Base-by-base conservation (phyloP, 2,113 vertebrate genomes). In the Oreochromis niloticus region DNA sequence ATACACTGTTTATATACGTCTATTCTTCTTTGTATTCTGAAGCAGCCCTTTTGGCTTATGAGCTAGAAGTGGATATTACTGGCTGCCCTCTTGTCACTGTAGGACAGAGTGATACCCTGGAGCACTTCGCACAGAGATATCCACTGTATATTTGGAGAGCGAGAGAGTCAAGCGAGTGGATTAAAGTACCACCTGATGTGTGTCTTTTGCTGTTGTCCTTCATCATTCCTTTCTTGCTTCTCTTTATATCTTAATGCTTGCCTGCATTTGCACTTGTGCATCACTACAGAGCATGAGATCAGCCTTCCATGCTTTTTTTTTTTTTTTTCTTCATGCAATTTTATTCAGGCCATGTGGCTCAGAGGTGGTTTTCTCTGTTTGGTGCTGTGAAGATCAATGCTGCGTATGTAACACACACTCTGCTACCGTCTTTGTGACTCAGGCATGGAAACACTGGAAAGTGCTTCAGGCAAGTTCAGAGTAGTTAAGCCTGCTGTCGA, bases 391-490 rank as follows among this genome's bases (percentile, higher is more conserved):
- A 6, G 7, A 14, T 71, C 36, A 24, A 13, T 41, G 66, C 9
- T 48, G 14, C 0, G 66, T 87, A 90, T 59, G 71, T 90, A 91
- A 89, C 57, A 48, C 48, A 14, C 39, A 12, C 52, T 78, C 30
- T 63, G 24, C 56, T 56, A 13, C 2, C 0, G 16, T 52, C 1
- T 63, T 66, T 90, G 92, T 78, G 86, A 68, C 54, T 87, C 79
- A 4, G 82, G 80, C 57, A 59, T 56, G 80, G 68, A 90, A 88
- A 71, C 46, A 48, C 27, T 93, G 90, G 36, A 92, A 94, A 93
- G 52, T 54, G 93, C 93, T 86, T 36, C 80, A 79, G 93, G 92
- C 89, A 43, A 13, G 32, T 83, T 86, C 27, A 54, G 84, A 19
- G 50, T 7, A 43, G 79, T 75, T 78, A 2, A 6, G n/a, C 66